Conservation (phyloP, 2,113 vertebrate genomes). For the Geothlypis trichas region DNA sequence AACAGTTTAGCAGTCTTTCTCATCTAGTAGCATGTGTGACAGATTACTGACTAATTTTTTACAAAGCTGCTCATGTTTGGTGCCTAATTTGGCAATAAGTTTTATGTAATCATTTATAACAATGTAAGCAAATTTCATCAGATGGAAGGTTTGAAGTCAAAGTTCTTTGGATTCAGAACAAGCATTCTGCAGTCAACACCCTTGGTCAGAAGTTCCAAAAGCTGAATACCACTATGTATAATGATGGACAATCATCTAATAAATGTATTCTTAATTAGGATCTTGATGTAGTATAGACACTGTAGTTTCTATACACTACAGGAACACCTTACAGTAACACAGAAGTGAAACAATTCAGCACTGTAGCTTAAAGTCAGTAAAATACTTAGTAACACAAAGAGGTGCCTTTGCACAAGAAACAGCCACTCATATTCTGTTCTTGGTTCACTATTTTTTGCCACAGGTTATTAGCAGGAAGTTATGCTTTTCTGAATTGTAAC, state of each 20-base stretch:
- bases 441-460: not conserved
- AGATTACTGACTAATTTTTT: not conserved
- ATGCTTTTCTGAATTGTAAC: not conserved
- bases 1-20: not conserved
- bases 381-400: not conserved
- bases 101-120: not conserved
- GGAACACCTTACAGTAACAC: not conserved
- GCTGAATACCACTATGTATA: not conserved
- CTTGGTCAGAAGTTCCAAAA: not conserved
- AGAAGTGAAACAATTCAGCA: not conserved
- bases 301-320: not conserved
- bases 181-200: not conserved
- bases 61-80: not conserved
- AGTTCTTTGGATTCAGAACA: not conserved
- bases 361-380: not conserved
- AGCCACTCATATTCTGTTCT: not conserved
- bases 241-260: not conserved
- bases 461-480: not conserved
- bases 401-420: not conserved
- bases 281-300: not conserved
- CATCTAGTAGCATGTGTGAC: not conserved
- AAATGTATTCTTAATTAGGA: not conserved
- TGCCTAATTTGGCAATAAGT: not conserved
- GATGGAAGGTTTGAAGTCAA: not conserved
- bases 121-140: not conserved